phyloP scores from a whole-genome alignment of 2,113 vertebrate genomes.

The Dromaius novaehollandiae region DNA sequence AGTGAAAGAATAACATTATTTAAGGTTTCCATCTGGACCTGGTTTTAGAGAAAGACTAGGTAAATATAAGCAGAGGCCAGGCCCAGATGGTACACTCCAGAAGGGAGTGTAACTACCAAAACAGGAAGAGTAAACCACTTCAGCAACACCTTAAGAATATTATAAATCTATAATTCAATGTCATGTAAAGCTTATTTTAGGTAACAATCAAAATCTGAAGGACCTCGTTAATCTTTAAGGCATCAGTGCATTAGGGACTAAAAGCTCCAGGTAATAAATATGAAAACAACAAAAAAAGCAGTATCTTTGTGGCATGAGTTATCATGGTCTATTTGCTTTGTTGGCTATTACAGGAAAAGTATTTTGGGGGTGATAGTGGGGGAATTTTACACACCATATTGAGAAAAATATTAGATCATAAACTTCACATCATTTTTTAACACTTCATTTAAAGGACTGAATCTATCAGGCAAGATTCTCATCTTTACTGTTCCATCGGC shows the following conservation, averaged over 20 bases:
- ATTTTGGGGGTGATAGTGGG: slow-evolving; percentile 13
- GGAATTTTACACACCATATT: slow-evolving; percentile 14
- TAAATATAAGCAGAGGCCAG: not conserved
- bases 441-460: slow-evolving; percentile 80
- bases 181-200: slow-evolving; percentile 64
- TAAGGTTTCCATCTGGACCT: not conserved
- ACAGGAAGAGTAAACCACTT: slow-evolving; percentile 32
- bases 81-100: not conserved
- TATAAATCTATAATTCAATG: slow-evolving; percentile 14
- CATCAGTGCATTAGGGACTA: slow-evolving; percentile 79
- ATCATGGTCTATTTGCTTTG: slow-evolving; percentile 57
- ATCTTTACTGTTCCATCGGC: slow-evolving; percentile 99
- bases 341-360: slow-evolving; percentile 52
- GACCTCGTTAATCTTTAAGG: slow-evolving; percentile 80
- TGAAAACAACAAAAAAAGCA: slow-evolving; percentile 7
- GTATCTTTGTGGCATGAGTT: slow-evolving; percentile 53
- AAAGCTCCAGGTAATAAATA: slow-evolving; percentile 71
- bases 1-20: not conserved
- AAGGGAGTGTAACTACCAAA: not conserved
- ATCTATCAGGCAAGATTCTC: slow-evolving; percentile 91
- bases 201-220: slow-evolving; percentile 69
- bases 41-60: not conserved
- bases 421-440: slow-evolving; percentile 90
- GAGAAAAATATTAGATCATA: slow-evolving; percentile 80
- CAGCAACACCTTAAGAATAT: slow-evolving; percentile 34